Percentiles rank a stretch among this genome's conserved stretches.
Conservation (phyloP, 2,888 invertebrate genomes). For the Yponomeuta malinellus region DNA sequence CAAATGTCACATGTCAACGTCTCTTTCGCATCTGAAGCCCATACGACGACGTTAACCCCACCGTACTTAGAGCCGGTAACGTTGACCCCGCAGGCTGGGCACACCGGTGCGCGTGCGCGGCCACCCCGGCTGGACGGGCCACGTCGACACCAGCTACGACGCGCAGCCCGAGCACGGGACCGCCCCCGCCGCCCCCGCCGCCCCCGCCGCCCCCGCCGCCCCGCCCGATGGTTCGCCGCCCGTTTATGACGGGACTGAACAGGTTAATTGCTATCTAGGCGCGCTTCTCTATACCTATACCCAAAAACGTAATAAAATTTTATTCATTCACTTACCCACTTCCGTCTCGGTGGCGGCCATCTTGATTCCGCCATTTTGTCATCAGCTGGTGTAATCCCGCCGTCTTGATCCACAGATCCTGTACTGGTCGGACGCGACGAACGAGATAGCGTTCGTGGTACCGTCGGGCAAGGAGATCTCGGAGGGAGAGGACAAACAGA, state of each 20-base stretch:
- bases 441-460: constrained; percentile 96
- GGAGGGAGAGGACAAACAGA: constrained; percentile 37
- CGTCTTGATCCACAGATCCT: constrained; percentile 70
- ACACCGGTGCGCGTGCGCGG: constrained; percentile 89
- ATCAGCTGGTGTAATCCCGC: background rate
- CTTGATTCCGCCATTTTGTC: too few relatives aligned
- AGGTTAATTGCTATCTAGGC: constrained; percentile 42
- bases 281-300: too few relatives aligned
- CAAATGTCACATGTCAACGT: too few relatives aligned
- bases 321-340: too few relatives aligned
- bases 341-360: too few relatives aligned
- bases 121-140: constrained; percentile 97
- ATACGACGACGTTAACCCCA: too few relatives aligned
- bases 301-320: too few relatives aligned
- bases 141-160: constrained; percentile 90
- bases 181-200: constrained; percentile 18
- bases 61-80: background rate
- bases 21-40: too few relatives aligned
- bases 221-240: constrained; percentile 68
- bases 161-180: constrained; percentile 35
- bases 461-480: constrained; percentile 75
- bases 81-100: constrained; percentile 81
- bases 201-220: constrained; percentile 31
- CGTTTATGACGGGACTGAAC: constrained; percentile 88
- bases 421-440: constrained; percentile 96